phyloP scores from a whole-genome alignment of 2,113 vertebrate species.

The Canis aureus region DNA sequence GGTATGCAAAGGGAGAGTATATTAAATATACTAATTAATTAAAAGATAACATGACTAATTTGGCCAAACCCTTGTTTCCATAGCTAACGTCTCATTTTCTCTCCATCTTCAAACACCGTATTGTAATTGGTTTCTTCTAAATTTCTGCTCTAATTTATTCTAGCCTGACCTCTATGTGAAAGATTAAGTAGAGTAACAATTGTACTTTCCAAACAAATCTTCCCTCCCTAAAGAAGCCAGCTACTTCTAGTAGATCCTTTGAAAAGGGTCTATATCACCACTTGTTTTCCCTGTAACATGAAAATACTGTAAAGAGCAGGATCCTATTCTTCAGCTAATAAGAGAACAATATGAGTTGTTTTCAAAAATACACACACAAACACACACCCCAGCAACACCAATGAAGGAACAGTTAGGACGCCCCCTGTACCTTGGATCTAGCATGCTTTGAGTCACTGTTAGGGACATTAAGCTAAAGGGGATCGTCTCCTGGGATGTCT shows the following conservation, averaged over 20 bases:
- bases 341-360: not conserved
- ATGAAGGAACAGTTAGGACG: constrained; percentile 2
- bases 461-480: constrained; percentile 10
- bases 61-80: constrained; percentile 31
- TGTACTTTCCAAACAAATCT: constrained; percentile 49
- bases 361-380: not conserved
- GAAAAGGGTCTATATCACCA: not conserved
- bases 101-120: not conserved
- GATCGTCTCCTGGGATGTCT: constrained; percentile 54
- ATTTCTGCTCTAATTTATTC: constrained; percentile 36
- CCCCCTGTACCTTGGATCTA: constrained; percentile 13
- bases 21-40: constrained; percentile 25
- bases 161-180: constrained; percentile 29
- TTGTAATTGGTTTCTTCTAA: constrained; percentile 23
- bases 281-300: not conserved
- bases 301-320: not conserved
- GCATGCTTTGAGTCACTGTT: constrained; percentile 34
- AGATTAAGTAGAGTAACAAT: not conserved
- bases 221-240: not conserved
- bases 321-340: not conserved
- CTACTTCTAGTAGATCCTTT: not conserved
- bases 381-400: not conserved
- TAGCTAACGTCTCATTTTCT: not conserved
- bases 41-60: constrained; percentile 11
- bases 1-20: not conserved